phyloP scores from a whole-genome alignment of 2,888 invertebrate species.

The Spodoptera picta region DNA sequence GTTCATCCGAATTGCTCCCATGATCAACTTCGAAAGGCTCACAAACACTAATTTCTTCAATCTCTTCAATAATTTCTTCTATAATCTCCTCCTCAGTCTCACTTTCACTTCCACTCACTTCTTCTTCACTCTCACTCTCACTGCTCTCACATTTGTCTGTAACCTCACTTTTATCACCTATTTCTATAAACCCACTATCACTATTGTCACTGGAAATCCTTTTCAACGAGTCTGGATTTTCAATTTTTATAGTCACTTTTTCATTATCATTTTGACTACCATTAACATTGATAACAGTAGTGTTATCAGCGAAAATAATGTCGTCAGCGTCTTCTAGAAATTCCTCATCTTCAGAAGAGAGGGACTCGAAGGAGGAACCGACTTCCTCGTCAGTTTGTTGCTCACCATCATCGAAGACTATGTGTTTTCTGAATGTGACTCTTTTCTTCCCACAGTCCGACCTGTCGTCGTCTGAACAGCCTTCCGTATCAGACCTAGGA shows the following conservation, averaged over 20 bases:
- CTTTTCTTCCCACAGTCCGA: constrained; percentile 82
- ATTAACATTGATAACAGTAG: constrained; percentile 74
- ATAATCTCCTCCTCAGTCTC: constrained; percentile 68
- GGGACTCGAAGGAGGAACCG: constrained; percentile 81
- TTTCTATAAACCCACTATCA: constrained; percentile 85
- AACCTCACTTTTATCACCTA: constrained; percentile 76
- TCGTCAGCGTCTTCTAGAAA: constrained; percentile 80
- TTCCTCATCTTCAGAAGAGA: constrained; percentile 78
- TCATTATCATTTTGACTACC: constrained; percentile 57
- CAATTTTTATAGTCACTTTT: constrained; percentile 71
- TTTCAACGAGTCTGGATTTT: constrained; percentile 69
- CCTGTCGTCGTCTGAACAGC: constrained; percentile 82
- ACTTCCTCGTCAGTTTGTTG: constrained; percentile 83
- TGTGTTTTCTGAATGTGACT: constrained; percentile 84
- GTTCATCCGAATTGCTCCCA: constrained; percentile 27
- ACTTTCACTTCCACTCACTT: constrained; percentile 59
- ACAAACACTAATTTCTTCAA: constrained; percentile 58
- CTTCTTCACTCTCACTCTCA: constrained; percentile 70
- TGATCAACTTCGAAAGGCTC: constrained; percentile 30
- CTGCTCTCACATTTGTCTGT: constrained; percentile 56
- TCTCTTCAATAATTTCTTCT: constrained; percentile 65
- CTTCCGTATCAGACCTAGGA: constrained; percentile 80
- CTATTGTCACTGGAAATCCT: constrained; percentile 83
- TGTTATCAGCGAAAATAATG: constrained; percentile 69
- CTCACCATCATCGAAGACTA: constrained; percentile 86